phyloP scores from a whole-genome alignment of 2,797 vertebrate genomes.

The Melanogrammus aeglefinus region DNA sequence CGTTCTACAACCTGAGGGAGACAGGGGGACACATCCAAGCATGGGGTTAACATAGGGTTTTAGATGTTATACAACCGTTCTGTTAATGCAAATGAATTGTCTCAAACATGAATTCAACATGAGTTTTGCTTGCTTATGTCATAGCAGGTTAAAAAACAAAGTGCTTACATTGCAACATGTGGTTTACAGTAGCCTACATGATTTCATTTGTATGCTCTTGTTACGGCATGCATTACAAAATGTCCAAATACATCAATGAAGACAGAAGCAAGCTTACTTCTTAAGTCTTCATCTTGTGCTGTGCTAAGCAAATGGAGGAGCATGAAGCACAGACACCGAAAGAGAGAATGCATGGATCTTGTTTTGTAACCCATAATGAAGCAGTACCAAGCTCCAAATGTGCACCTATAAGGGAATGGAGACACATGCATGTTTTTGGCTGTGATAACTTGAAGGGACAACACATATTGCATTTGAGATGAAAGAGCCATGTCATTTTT shows the following conservation, averaged over 20 bases:
- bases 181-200: neutral
- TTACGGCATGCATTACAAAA: slow-evolving; percentile 45
- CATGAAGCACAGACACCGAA: slow-evolving; percentile 78
- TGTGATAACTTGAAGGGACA: slow-evolving; percentile 2
- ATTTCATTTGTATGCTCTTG: slow-evolving; percentile 1
- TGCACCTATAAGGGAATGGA: slow-evolving; percentile 74
- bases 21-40: slow-evolving; percentile 20
- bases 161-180: neutral
- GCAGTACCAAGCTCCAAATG: slow-evolving; percentile 71
- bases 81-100: neutral
- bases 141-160: neutral
- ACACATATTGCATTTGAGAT: slow-evolving; percentile 8
- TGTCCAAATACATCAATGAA: slow-evolving; percentile 44
- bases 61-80: neutral
- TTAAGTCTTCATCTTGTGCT: slow-evolving; percentile 88
- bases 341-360: slow-evolving; percentile 68
- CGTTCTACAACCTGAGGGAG: slow-evolving; percentile 88
- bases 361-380: slow-evolving; percentile 81
- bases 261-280: slow-evolving; percentile 85
- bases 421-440: slow-evolving; percentile 58
- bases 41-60: neutral
- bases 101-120: neutral
- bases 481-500: slow-evolving; percentile 37
- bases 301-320: slow-evolving; percentile 76
- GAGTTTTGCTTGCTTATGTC: neutral